A percentile compares a stretch with the other conserved stretches of the same genome.
phyloP scores from a whole-genome alignment of 1,140 invertebrate genomes.

The Archegozetes longisetosus region DNA sequence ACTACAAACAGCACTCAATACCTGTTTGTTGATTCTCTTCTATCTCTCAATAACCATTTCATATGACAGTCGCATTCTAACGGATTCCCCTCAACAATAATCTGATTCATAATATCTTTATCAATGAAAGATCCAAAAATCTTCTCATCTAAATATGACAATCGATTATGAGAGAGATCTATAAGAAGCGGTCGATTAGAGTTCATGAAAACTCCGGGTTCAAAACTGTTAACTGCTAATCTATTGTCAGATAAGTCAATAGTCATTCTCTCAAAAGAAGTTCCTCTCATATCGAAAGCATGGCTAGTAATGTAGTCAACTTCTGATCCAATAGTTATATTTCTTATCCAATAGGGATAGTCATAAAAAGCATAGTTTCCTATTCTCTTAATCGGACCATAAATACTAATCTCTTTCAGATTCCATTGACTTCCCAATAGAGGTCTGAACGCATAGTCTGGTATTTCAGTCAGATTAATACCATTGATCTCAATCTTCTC shows the following conservation, averaged over 20 bases:
- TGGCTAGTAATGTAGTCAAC: not conserved
- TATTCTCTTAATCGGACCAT: not conserved
- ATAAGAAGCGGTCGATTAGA: not conserved
- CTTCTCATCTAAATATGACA: not conserved
- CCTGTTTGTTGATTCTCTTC: not conserved
- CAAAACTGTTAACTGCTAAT: conserved; percentile 3
- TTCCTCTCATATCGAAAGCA: conserved; percentile 2
- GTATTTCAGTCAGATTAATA: not conserved
- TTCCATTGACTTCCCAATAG: not conserved
- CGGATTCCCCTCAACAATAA: not conserved
- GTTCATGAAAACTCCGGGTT: not conserved
- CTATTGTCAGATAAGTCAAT: conserved; percentile 6
- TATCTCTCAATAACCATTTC: conserved; percentile 2
- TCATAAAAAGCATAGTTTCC: not conserved
- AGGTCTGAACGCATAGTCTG: not conserved
- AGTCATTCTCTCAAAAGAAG: not conserved
- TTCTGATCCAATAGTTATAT: not conserved
- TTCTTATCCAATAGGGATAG: not conserved
- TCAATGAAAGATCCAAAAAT: conserved; percentile 4
- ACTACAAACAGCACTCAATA: not conserved
- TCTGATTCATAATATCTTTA: not conserved
- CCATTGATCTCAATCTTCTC: not conserved
- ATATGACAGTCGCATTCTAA: conserved; percentile 6
- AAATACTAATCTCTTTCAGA: not conserved
- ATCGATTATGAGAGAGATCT: conserved; percentile 5